phyloP scores from a whole-genome alignment of 2,888 invertebrate genomes.

The Ctenicera cuprea region DNA sequence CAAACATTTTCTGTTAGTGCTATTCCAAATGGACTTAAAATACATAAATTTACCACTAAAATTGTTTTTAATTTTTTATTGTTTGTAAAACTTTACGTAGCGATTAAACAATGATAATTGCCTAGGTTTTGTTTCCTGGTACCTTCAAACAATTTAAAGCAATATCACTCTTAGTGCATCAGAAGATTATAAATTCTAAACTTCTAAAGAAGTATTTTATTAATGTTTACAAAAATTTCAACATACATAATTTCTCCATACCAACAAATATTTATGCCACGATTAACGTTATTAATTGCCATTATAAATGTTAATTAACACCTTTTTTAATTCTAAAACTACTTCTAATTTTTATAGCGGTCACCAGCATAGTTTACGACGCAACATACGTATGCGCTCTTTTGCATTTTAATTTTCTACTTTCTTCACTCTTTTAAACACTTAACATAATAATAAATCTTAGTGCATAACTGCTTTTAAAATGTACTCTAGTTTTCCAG shows the following conservation, averaged over 20 bases:
- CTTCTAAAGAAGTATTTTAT: slow-evolving; percentile 16
- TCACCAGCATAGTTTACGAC: slow-evolving; percentile 16
- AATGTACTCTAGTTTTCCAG: neutral
- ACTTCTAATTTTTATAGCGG: slow-evolving; percentile 22
- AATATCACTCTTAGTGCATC: neutral
- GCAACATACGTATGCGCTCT: neutral
- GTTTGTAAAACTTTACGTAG: too few relatives aligned
- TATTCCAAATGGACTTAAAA: too few relatives aligned
- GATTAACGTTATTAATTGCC: slow-evolving; percentile 37
- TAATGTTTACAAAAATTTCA: slow-evolving; percentile 34
- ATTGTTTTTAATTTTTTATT: too few relatives aligned
- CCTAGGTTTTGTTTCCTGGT: too few relatives aligned
- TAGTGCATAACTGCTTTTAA: too few relatives aligned
- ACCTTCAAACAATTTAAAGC: neutral
- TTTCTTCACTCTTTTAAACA: neutral
- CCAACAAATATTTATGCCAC: slow-evolving; percentile 36
- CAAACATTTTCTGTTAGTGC: too few relatives aligned
- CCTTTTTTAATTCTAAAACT: slow-evolving; percentile 29
- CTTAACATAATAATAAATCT: too few relatives aligned
- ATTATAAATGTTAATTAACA: slow-evolving; percentile 36
- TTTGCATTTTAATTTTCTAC: neutral
- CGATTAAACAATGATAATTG: too few relatives aligned
- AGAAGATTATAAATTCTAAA: slow-evolving; percentile 18
- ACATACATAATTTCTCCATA: slow-evolving; percentile 28
- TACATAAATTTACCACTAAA: too few relatives aligned